Evolutionary conservation across 2,797 vertebrate genomes (phyloP).

Genomic region (Schizothorax lantsangensis): DNA sequence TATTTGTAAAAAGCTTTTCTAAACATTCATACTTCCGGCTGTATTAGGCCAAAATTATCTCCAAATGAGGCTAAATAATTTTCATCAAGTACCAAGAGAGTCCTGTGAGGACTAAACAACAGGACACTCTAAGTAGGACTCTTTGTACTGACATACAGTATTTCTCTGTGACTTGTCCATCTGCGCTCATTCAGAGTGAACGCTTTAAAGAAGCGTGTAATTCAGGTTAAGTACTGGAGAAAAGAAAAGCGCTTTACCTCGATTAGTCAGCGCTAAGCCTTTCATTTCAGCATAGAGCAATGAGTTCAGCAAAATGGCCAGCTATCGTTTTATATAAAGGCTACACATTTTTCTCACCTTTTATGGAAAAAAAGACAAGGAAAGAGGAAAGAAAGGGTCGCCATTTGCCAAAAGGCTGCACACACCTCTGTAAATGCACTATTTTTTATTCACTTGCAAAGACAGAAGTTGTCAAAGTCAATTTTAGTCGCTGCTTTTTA

Average conservation of each 20-base stretch:
- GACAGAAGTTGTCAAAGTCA: slow-evolving; percentile 63
- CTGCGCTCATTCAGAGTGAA: slow-evolving; percentile 31
- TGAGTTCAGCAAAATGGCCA: slow-evolving; percentile 26
- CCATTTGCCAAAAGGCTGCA: slow-evolving; percentile 59
- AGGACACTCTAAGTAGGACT: background rate
- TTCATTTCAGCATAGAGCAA: slow-evolving; percentile 35
- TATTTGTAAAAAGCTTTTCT: background rate
- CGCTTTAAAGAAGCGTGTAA: slow-evolving; percentile 44
- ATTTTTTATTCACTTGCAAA: slow-evolving; percentile 43
- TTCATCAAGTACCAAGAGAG: background rate
- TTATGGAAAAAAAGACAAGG: slow-evolving; percentile 11
- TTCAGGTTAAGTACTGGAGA: slow-evolving; percentile 43
- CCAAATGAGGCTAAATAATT: background rate
- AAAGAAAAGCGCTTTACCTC: slow-evolving; percentile 41
- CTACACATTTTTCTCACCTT: slow-evolving; percentile 38
- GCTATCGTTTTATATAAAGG: slow-evolving; percentile 34
- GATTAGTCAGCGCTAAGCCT: slow-evolving; percentile 41
- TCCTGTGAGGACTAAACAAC: slow-evolving; percentile 22
- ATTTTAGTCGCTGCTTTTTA: slow-evolving; percentile 66
- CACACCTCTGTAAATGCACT: slow-evolving; percentile 61
- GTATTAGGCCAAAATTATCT: slow-evolving; percentile 2
- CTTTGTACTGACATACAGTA: slow-evolving; percentile 24
- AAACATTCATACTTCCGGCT: background rate
- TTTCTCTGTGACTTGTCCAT: slow-evolving; percentile 11
- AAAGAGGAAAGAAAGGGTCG: slow-evolving; percentile 21